A percentile compares a stretch with the other conserved stretches of the same genome.
Conservation (phyloP, 2,888 invertebrate species). For the Cephus spinipes region DNA sequence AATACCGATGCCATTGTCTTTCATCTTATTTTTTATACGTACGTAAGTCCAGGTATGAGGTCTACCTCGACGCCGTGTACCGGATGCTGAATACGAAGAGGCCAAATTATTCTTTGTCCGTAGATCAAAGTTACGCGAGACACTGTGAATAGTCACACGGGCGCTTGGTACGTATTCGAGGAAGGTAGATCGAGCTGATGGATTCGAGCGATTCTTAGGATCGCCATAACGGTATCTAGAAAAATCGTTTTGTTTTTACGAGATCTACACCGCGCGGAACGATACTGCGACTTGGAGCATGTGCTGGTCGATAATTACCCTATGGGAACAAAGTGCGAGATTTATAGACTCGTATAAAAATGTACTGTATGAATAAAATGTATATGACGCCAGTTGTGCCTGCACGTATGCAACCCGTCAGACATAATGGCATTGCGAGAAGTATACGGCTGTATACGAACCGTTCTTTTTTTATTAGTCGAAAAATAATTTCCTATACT, state of each 20-base stretch:
- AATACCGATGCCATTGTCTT: neutral
- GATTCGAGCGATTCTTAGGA: neutral
- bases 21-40: neutral
- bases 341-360: neutral
- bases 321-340: neutral
- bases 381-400: neutral
- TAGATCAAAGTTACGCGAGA: neutral
- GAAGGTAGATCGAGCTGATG: neutral
- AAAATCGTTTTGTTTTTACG: neutral
- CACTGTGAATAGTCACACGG: neutral
- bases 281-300: neutral
- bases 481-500: neutral
- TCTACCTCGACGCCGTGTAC: neutral
- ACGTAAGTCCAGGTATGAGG: neutral
- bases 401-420: neutral
- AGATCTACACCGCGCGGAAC: neutral
- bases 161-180: neutral
- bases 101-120: neutral
- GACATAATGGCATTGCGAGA: neutral
- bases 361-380: neutral
- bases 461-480: neutral
- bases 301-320: neutral
- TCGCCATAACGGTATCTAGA: neutral
- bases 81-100: neutral
- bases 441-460: neutral